Evolutionary conservation across 2,113 vertebrate species (phyloP), one percentile per base, ranked within the genome.

Genomic region (Equus przewalskii): DNA sequence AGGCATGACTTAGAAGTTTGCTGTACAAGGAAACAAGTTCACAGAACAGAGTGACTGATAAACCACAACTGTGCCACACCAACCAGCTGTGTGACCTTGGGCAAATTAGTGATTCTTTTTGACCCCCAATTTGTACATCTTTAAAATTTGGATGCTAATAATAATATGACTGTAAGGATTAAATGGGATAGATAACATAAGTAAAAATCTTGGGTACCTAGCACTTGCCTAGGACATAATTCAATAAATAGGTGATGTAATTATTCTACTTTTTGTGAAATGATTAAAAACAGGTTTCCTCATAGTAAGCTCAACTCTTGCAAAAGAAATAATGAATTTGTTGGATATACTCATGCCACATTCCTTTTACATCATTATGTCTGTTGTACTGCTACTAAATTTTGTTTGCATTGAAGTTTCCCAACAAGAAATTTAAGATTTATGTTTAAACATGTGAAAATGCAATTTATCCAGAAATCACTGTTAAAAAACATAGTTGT

Each of bases 81-180:
- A 24, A 41, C 36, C 9, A 73, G 15, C 73, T 91, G 1, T 67
- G 84, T 95, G 46, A 72, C 30, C 7, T 51, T 72, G 2, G 21
- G 28, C 4, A 93, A 96, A 91, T 89, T 60, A 44, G 10, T 87
- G 16, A 83, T 73, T 95, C 7, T 91, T 69, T 83, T 82, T 87
- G 33, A 73, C 26, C 8, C 7, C 26, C 67, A 80, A 16, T 84
- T 94, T 94, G 58, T 89, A 36, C 7, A 80, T 73, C 46, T 90
- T 96, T 87, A 89, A 92, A 92, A 54, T 86, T n/a, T 95, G 33
- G 18, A 7, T 96, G 26, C 46, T 91, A 93, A 80, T 86, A 95
- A 75, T 70, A 75, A 64, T 49, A 7, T 56, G 51, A 79, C 33
- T 81, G 8, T 91, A 56, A 85, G 7, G 26, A 78, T 89, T 85